phyloP scores from a whole-genome alignment of 2,888 invertebrate species.

The Mamestra brassicae region DNA sequence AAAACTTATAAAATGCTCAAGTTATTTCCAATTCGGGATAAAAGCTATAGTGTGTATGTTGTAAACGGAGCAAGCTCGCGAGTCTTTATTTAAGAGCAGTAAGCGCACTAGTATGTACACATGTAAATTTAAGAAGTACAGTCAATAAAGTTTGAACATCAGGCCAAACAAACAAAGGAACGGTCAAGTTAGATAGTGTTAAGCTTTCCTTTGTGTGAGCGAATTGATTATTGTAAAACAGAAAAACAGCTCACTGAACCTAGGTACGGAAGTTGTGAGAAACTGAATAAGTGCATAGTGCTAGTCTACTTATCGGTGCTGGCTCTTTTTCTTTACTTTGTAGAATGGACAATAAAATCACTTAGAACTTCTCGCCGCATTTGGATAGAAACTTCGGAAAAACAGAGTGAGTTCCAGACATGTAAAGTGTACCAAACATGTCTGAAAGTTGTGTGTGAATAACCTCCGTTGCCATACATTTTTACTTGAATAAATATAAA shows the following conservation, averaged over 20 bases:
- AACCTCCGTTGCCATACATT: conserved; percentile 48
- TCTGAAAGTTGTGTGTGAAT: conserved; percentile 25
- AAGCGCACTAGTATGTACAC: conserved; percentile 38
- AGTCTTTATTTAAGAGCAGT: conserved; percentile 30
- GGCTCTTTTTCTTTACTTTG: conserved; percentile 44
- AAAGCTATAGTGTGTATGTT: conserved; percentile 71
- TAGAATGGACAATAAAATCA: conserved; percentile 52
- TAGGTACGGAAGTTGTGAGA: conserved; percentile 29
- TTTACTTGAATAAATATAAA: conserved; percentile 64
- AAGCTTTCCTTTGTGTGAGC: conserved; percentile 2
- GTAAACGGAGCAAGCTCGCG: conserved; percentile 29
- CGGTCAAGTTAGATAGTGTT: not conserved
- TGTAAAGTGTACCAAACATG: conserved; percentile 49
- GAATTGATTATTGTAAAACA: conserved; percentile 32
- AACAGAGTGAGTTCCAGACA: conserved; percentile 36
- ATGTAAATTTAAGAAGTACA: conserved; percentile 4
- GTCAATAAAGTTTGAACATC: conserved; percentile 24
- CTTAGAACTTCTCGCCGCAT: conserved; percentile 44
- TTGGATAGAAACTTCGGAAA: conserved; percentile 39
- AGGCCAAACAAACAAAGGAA: conserved; percentile 14
- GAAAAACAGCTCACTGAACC: conserved; percentile 27
- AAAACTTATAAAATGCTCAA: conserved; percentile 86
- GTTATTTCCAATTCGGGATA: conserved; percentile 79
- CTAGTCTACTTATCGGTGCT: conserved; percentile 35
- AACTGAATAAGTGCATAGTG: conserved; percentile 54